Base-by-base conservation (phyloP, 1,140 invertebrate genomes). In the Colletes latitarsis region DNA sequence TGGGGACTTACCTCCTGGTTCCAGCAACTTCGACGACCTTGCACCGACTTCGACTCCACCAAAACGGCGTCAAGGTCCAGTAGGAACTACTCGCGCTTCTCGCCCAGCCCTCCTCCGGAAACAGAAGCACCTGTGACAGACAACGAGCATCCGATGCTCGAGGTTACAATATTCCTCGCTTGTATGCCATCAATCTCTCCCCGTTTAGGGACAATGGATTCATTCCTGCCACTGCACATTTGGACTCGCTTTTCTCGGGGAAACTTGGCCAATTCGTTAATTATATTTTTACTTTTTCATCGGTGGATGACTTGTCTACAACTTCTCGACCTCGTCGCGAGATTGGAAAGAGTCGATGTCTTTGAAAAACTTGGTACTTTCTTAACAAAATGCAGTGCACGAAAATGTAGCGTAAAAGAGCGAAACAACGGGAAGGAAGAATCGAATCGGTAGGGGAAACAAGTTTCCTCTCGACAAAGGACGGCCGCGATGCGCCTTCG, bases 91-190 rank as follows among this genome's bases (percentile, higher is more conserved):
- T 96, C 30, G 97, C 97, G 83, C 96, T 97, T 76, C 96, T 94
- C 57, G 97, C 97, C 96, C 97, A 98, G 17, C 97, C 96, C 91
- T 98, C 97, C 90, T 98, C 97, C 0, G 97, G 96, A 90, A 97
- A 98, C 77, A 98, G 93, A 81, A 97, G 94, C 72, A 98, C 96
- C 96, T 97, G 93, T 14, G 91, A 91, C 39, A 84, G 84, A 80
- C 85, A 83, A 57, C 19, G 43, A n/a, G 46, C 41, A 80, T 39
- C 21, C 15, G 21, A 21, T 62, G 8, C 17, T 41, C 30, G 21
- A 39, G 39, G 3, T 64, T 5, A 30, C 49, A 49, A 12, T 49
- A 12, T 49, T 49, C 49, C 49, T 12, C 8, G 49, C 49, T 49
- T 10, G 49, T 12, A 12, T 3, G 49, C 49, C 3, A 10, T 9